These are phyloP conservation scores for Porites lobata DNA, from an alignment of 92 coral and sea anemone species.

Conservation along the genomic window DNA sequence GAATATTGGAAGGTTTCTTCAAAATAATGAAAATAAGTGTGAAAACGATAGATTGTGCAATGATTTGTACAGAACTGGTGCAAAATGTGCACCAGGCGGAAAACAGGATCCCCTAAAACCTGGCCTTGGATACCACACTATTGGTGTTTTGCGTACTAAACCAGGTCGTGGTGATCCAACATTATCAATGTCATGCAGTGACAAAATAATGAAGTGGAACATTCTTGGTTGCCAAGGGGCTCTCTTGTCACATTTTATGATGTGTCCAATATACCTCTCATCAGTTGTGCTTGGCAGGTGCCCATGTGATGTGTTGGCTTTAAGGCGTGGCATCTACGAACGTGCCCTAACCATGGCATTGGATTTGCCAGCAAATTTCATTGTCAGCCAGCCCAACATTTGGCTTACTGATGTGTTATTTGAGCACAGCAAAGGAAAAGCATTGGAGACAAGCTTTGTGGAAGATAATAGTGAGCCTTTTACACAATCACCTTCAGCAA, in stretches of 20 bases:
- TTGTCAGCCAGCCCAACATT: slow-evolving; percentile 67
- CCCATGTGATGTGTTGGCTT: slow-evolving; percentile 72
- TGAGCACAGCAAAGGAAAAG: slow-evolving; percentile 67
- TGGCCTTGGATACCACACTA: slow-evolving; percentile 81
- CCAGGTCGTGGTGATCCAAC: slow-evolving; percentile 99
- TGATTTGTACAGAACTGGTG: slow-evolving; percentile 96
- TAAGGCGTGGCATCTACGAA: slow-evolving; percentile 81
- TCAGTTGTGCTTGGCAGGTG: slow-evolving; percentile 91
- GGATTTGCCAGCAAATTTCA: slow-evolving; percentile 48
- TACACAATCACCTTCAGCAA: slow-evolving; percentile 69
- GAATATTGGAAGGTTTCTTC: background rate
- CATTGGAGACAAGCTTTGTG: slow-evolving; percentile 15
- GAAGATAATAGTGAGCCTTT: slow-evolving; percentile 6
- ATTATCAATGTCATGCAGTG: slow-evolving; percentile 98
- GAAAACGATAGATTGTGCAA: slow-evolving; percentile 4
- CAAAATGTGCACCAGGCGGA: slow-evolving; percentile 94
- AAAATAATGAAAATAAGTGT: background rate
- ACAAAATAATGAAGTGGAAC: slow-evolving; percentile 97
- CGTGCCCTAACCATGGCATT: slow-evolving; percentile 57
- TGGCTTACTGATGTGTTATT: slow-evolving; percentile 72
- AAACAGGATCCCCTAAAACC: slow-evolving; percentile 80
- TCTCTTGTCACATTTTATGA: slow-evolving; percentile 83
- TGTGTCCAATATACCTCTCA: slow-evolving; percentile 81
- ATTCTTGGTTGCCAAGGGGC: slow-evolving; percentile 98
- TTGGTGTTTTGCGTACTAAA: slow-evolving; percentile 90